Conservation (phyloP, 2,888 invertebrate genomes). For the Tholera decimalis region DNA sequence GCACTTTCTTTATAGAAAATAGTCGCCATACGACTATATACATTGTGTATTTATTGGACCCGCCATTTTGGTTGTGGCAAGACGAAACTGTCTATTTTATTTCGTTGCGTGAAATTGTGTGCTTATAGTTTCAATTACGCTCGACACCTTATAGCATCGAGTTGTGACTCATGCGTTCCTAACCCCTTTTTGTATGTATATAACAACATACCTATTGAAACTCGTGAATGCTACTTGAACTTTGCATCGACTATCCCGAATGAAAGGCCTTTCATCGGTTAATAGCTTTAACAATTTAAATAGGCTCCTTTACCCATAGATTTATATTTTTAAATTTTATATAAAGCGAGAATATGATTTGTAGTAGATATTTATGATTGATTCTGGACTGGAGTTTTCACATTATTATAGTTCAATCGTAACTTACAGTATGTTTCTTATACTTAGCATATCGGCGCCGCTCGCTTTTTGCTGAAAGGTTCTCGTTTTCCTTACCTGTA, state of each 20-base stretch:
- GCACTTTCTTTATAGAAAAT: slow-evolving; percentile 32
- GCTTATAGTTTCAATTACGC: slow-evolving; percentile 14
- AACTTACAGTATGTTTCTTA: slow-evolving; percentile 65
- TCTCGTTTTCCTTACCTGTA: slow-evolving; percentile 79
- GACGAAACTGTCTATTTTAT: slow-evolving; percentile 43
- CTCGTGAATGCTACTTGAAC: slow-evolving; percentile 2
- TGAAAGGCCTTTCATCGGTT: slow-evolving; percentile 32
- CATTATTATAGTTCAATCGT: slow-evolving; percentile 29
- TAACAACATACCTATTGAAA: slow-evolving; percentile 1
- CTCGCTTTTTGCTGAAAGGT: slow-evolving; percentile 58
- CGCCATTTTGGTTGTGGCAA: slow-evolving; percentile 32
- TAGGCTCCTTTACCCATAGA: slow-evolving; percentile 24
- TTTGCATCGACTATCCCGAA: slow-evolving; percentile 1
- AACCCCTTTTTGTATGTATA: neutral
- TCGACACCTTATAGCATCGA: slow-evolving; percentile 27
- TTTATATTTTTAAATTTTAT: slow-evolving; percentile 29
- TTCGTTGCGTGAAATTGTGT: slow-evolving; percentile 31
- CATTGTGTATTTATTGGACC: slow-evolving; percentile 53
- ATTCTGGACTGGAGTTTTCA: neutral
- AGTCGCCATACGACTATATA: slow-evolving; percentile 37
- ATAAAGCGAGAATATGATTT: slow-evolving; percentile 18
- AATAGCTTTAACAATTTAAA: slow-evolving; percentile 34
- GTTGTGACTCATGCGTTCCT: no score
- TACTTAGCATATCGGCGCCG: slow-evolving; percentile 71
- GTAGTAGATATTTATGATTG: neutral